phyloP scores from a whole-genome alignment of 2,113 vertebrate genomes.

The Prochilodus magdalenae region DNA sequence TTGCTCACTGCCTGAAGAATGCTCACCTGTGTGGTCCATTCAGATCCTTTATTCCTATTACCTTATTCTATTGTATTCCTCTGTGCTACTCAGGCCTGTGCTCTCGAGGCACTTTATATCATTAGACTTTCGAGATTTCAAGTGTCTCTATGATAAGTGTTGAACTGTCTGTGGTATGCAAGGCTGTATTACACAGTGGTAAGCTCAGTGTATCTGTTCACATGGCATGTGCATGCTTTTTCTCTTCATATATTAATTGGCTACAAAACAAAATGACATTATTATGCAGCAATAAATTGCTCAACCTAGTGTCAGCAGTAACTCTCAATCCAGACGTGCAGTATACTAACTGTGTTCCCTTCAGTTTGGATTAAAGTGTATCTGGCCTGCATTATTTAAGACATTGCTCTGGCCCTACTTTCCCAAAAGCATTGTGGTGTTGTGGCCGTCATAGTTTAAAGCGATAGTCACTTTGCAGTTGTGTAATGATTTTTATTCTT shows the following conservation, averaged over 20 bases:
- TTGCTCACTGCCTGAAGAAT: not conserved
- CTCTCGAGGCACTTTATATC: not conserved
- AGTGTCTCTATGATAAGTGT: not conserved
- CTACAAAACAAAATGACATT: not conserved
- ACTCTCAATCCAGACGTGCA: not conserved
- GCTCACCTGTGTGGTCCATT: not conserved
- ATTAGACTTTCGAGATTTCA: not conserved
- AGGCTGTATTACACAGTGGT: not conserved
- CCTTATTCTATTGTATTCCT: not conserved
- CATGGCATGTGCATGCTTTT: not conserved
- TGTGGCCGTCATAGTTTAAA: not conserved
- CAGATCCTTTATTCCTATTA: not conserved
- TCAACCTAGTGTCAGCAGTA: not conserved
- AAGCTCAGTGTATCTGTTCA: too few relatives aligned
- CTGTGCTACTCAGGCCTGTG: not conserved
- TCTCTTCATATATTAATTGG: not conserved
- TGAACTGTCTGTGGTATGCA: not conserved
- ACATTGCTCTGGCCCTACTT: not conserved
- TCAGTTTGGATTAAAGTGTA: not conserved
- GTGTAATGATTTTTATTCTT: too few relatives aligned
- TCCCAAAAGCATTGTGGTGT: not conserved
- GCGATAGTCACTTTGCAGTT: too few relatives aligned
- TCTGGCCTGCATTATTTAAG: constrained; percentile 8
- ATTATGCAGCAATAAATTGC: not conserved
- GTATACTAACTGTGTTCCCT: not conserved